Conservation (phyloP, 1,140 invertebrate species). For the Drosophila pseudoananassae region DNA sequence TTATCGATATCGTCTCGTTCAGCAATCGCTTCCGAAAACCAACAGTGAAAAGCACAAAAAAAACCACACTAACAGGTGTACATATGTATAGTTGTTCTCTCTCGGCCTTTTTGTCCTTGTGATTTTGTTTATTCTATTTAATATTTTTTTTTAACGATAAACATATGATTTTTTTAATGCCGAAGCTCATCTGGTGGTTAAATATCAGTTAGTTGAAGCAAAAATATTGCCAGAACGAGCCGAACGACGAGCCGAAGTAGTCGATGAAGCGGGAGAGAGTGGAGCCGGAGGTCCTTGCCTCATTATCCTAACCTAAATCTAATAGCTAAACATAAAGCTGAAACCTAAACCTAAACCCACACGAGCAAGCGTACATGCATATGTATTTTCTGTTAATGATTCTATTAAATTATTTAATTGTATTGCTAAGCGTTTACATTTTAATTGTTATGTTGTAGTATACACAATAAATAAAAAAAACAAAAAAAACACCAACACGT, state of each 20-base stretch:
- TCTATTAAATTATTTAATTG: slow-evolving; percentile 82
- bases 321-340: background rate
- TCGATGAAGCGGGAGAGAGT: background rate
- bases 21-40: background rate
- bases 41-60: background rate
- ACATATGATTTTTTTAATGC: background rate
- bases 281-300: slow-evolving; percentile 10
- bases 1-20: slow-evolving; percentile 34
- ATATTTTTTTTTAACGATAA: slow-evolving; percentile 1
- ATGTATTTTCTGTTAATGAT: slow-evolving; percentile 78
- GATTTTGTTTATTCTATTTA: slow-evolving; percentile 24
- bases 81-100: slow-evolving; percentile 3
- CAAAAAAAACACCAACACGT: slow-evolving; percentile 11
- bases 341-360: slow-evolving; percentile 8
- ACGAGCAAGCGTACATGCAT: slow-evolving; percentile 43
- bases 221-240: slow-evolving; percentile 30
- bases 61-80: background rate
- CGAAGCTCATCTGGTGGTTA: too few relatives aligned
- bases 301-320: slow-evolving; percentile 22
- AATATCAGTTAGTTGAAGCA: slow-evolving; percentile 14
- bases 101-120: slow-evolving; percentile 27
- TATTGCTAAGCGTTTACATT: slow-evolving; percentile 80
- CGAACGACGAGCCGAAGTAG: slow-evolving; percentile 19
- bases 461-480: slow-evolving; percentile 73
- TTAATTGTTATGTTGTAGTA: slow-evolving; percentile 82